A percentile compares a stretch with the other conserved stretches of the same genome.
These are phyloP conservation scores for Hirudinaria manillensis DNA, from an alignment of 2,888 invertebrate species.

Conservation along the genomic window DNA sequence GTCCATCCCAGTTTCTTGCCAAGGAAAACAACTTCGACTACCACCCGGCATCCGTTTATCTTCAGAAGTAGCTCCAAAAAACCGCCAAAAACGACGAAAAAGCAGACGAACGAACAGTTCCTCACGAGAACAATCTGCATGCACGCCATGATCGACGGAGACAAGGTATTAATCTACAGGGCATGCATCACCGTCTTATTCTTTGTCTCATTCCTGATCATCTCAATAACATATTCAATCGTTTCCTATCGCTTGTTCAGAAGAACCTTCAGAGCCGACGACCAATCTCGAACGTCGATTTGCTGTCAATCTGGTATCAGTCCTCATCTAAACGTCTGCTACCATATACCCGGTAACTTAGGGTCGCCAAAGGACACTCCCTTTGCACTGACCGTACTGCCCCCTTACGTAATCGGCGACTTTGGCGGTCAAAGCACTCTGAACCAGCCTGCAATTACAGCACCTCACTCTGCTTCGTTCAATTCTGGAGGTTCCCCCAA, in stretches of 20 bases:
- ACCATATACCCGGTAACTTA: too few relatives aligned
- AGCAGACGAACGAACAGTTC: too few relatives aligned
- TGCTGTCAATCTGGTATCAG: not conserved
- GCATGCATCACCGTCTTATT: not conserved
- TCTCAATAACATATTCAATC: not conserved
- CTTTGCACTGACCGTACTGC: not conserved
- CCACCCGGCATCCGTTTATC: not conserved
- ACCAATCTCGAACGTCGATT: not conserved
- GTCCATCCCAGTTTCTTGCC: not conserved
- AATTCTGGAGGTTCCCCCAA: too few relatives aligned
- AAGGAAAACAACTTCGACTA: not conserved
- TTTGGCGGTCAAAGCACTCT: not conserved
- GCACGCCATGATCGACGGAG: not conserved
- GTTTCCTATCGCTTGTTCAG: slow-evolving; percentile 11
- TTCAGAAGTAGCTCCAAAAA: not conserved
- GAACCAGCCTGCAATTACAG: not conserved
- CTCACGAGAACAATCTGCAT: not conserved
- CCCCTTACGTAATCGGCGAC: not conserved
- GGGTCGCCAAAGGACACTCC: too few relatives aligned
- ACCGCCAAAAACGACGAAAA: not conserved
- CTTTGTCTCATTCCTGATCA: slow-evolving; percentile 4
- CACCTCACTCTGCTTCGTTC: too few relatives aligned
- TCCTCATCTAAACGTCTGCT: not conserved
- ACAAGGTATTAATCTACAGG: not conserved
- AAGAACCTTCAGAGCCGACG: not conserved